Evolutionary conservation across 1,140 invertebrate genomes (phyloP).

Genomic region (Hestina assimilis): DNA sequence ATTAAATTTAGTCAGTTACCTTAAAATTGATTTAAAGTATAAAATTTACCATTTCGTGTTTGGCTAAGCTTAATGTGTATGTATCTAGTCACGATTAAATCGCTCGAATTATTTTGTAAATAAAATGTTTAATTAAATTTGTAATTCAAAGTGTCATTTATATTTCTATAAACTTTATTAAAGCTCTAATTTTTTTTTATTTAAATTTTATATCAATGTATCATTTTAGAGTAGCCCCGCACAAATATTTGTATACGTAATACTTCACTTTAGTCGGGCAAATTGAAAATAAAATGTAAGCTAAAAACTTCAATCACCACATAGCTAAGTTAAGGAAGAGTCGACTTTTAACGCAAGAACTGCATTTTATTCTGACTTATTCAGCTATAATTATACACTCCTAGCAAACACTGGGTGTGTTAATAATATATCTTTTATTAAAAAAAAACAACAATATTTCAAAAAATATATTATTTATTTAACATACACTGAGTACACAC

Average conservation of each 20-base stretch:
- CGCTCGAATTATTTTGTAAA: slow-evolving; percentile 64
- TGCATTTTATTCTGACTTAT: too few species aligned
- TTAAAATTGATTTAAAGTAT: too few species aligned
- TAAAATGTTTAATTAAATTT: slow-evolving; percentile 61
- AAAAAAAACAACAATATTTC: slow-evolving; percentile 39
- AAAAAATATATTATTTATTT: slow-evolving; percentile 64
- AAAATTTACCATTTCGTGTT: slow-evolving; percentile 10
- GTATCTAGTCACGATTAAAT: slow-evolving; percentile 64
- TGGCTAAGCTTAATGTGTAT: slow-evolving; percentile 52
- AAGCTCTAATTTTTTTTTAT: slow-evolving; percentile 21
- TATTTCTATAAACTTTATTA: slow-evolving; percentile 61
- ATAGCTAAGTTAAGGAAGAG: too few species aligned
- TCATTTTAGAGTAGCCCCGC: background rate
- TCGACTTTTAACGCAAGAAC: too few species aligned
- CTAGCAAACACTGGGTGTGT: too few species aligned
- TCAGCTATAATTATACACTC: too few species aligned
- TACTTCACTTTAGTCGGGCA: too few species aligned
- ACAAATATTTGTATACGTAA: background rate
- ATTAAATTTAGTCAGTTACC: slow-evolving; percentile 9
- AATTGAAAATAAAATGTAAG: too few species aligned
- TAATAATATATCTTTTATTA: background rate
- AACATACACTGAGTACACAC: slow-evolving; percentile 57
- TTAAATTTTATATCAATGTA: background rate
- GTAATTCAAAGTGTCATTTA: slow-evolving; percentile 59
- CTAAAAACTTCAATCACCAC: too few species aligned